Conservation (phyloP, 2,113 vertebrate genomes). For the Chamaea fasciata region DNA sequence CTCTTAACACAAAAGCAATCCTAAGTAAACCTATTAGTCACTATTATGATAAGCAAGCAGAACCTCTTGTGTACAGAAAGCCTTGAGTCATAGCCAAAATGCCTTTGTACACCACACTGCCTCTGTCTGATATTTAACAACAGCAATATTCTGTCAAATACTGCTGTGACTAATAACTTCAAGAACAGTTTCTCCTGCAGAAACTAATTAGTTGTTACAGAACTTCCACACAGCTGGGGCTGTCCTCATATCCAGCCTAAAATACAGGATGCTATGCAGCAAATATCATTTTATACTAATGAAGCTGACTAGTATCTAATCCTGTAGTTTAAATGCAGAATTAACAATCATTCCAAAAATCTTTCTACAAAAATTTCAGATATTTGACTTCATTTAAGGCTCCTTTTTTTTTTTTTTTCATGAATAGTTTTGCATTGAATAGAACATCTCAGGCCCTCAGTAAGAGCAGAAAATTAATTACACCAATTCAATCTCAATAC, state of each 20-base stretch:
- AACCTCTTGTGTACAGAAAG: background rate
- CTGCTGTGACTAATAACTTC: background rate
- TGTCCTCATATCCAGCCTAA: background rate
- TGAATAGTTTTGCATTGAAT: background rate
- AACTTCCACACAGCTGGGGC: background rate
- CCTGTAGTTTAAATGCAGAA: background rate
- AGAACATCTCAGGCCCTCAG: background rate
- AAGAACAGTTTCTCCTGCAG: background rate
- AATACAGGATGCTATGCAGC: background rate
- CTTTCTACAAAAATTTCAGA: background rate
- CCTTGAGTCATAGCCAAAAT: background rate
- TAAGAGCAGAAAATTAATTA: background rate
- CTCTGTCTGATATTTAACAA: background rate
- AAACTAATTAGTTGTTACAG: background rate
- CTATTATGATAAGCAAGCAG: background rate
- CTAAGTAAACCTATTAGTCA: background rate
- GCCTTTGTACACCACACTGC: background rate
- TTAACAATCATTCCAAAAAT: background rate
- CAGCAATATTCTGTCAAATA: background rate
- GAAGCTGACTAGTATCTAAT: background rate
- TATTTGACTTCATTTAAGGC: background rate
- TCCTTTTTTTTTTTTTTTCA: background rate
- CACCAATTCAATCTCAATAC: background rate
- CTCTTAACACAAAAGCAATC: background rate
- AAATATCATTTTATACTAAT: background rate